These are phyloP conservation scores for Nicator chloris DNA, from an alignment of 2,113 vertebrate species.

Conservation along the genomic window DNA sequence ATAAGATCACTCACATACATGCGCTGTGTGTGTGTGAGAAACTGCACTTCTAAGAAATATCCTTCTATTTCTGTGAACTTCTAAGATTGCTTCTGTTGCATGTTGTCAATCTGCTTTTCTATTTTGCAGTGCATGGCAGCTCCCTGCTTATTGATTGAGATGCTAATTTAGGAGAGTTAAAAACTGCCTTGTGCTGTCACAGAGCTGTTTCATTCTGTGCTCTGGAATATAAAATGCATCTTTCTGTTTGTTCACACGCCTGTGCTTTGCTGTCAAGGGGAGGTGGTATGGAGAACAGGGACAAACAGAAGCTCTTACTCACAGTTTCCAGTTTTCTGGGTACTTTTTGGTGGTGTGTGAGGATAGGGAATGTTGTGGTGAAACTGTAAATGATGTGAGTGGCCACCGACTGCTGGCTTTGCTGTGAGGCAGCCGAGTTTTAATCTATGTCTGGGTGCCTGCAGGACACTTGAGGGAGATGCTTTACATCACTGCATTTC, in stretches of 20 bases:
- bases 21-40: not conserved
- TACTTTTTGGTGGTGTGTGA: not conserved
- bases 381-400: not conserved
- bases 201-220: not conserved
- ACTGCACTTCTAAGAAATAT: not conserved
- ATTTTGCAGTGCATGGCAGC: not conserved
- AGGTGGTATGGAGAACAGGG: not conserved
- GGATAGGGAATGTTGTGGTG: not conserved
- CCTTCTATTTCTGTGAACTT: constrained; percentile 10
- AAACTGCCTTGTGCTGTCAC: constrained; percentile 17
- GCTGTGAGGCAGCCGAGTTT: not conserved
- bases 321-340: not conserved
- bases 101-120: not conserved
- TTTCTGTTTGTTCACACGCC: not conserved
- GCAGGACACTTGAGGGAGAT: not conserved
- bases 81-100: not conserved
- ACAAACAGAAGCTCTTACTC: not conserved
- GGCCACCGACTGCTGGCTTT: not conserved
- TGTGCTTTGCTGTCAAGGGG: not conserved
- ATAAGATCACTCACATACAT: not conserved
- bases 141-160: constrained; percentile 33
- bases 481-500: not conserved
- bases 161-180: constrained; percentile 42
- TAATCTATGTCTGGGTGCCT: not conserved
- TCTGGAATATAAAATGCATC: not conserved